Base-by-base conservation (phyloP, 2,113 vertebrate genomes). In the Takifugu flavidus region DNA sequence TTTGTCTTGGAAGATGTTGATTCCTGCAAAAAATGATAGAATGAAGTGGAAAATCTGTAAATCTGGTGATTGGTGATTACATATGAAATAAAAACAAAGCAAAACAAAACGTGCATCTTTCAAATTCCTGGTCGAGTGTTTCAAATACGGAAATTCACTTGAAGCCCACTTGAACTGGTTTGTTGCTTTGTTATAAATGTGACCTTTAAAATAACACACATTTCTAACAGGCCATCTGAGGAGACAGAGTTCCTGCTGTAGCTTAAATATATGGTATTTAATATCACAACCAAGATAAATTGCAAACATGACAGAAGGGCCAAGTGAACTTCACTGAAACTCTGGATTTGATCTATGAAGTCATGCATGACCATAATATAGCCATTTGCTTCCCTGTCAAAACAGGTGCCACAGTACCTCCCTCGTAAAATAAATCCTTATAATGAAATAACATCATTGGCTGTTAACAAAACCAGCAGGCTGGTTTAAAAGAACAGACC, bases 21-120 rank as follows among this genome's bases (percentile, higher is more conserved):
- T 43, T 86, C 78, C 90, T 91, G 86, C 44, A 81, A 80, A 72
- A 87, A 78, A 87, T 88, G 59, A 79, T 86, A 81, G 51, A 81
- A 80, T 84, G 79, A 57, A 73, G 29, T 77, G 60, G 82, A 20
- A 62, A 75, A 70, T 56, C 56, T 78, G 75, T 54, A 63, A 72
- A 77, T 55, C 62, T 20, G 20, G 20, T 59, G 45, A 73, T 27
- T 53, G 31, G 13, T 64, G 51, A 55, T 59, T 57, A 53, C 2
- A 59, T 69, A 57, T 51, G 8, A 62, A 46, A 64, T 71, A 13
- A 69, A 72, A 56, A 12, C 14, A 74, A 53, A 34, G 8, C 31
- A 26, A 59, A n/a, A 51, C 6, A 47, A 6, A 47, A 13, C 13
- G 45, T 83, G 79, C 77, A 55, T 50, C 65, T 68, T 4, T 53